Evolutionary conservation across 2,888 invertebrate genomes (phyloP), one percentile per base, ranked within the genome.

Genomic region (Coenonympha glycerion): DNA sequence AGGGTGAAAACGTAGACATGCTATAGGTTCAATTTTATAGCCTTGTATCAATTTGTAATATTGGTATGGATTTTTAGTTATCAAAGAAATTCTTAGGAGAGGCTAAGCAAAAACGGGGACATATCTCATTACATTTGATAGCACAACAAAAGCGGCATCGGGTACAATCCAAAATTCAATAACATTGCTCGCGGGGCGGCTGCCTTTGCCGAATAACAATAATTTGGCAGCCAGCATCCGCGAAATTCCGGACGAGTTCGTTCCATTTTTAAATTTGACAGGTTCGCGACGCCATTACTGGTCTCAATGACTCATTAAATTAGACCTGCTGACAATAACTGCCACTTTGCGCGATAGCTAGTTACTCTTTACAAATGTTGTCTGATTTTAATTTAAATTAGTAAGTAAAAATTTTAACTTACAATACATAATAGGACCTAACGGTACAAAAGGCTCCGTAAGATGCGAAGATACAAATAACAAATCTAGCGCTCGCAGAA

Each of bases 211-310:
- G 83, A 85, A 86, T 85, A 83, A 83, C 78, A 86, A 84, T 86
- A 81, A 83, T 85, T 85, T 85, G 82, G 82, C 79, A 79, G 71
- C 73, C 72, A 76, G 72, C 76, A 77, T 79, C 79, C 80, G 76
- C 74, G 73, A 63, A 79, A 81, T 79, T 79, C 80, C 76, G 77
- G 77, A 80, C 78, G 79, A 77, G 78, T 82, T 78, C 76, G 78
- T 77, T 80, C 74, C 78, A 80, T 84, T 86, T 86, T 87, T 84
- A 84, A 86, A 86, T 82, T 84, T 85, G 85, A 86, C 83, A 84
- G 79, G 69, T 76, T 76, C 76, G 75, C 56, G 52, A 58, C 64
- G 66, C 68, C 64, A 66, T n/a, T 64, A 59, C 64, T 65, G 61
- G 60, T 59, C 55, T 58, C 59, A 58, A 58, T 62, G 60, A 61